Conservation (phyloP, 1,140 invertebrate genomes). For the Lepidurus couesii region DNA sequence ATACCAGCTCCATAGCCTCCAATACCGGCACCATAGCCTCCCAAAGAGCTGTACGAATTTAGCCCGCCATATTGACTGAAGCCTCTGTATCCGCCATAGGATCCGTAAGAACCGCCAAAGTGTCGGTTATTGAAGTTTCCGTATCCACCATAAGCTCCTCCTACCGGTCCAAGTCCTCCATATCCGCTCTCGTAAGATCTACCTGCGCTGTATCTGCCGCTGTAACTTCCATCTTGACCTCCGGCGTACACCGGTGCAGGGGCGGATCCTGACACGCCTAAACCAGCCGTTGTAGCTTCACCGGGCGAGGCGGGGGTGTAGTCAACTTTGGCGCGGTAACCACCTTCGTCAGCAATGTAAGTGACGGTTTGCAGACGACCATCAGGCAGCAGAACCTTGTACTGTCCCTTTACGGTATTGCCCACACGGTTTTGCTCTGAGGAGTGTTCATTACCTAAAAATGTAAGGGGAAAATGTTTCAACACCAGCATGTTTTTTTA, state of each 20-base stretch:
- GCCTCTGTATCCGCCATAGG: no score
- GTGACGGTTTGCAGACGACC: slow-evolving; percentile 35
- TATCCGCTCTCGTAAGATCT: no score
- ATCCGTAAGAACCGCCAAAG: no score
- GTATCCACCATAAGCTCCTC: no score
- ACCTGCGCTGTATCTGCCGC: no score
- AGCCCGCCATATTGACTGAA: no score
- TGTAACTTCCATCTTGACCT: background rate
- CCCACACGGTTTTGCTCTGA: slow-evolving; percentile 34
- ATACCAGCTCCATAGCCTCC: background rate
- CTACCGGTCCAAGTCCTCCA: no score
- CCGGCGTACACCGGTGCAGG: background rate
- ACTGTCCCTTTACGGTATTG: slow-evolving; percentile 31
- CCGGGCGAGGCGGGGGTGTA: slow-evolving; percentile 33
- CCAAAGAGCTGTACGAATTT: background rate
- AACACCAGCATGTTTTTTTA: background rate
- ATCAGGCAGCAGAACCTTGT: slow-evolving; percentile 34
- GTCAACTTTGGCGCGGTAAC: slow-evolving; percentile 35
- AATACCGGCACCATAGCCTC: background rate
- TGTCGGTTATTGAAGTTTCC: no score
- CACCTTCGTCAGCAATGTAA: slow-evolving; percentile 33
- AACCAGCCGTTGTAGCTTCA: slow-evolving; percentile 33
- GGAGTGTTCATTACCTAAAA: slow-evolving; percentile 33
- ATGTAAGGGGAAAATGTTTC: background rate
- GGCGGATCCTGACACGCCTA: background rate